phyloP scores from a whole-genome alignment of 2,797 vertebrate genomes.

The Anableps anableps region DNA sequence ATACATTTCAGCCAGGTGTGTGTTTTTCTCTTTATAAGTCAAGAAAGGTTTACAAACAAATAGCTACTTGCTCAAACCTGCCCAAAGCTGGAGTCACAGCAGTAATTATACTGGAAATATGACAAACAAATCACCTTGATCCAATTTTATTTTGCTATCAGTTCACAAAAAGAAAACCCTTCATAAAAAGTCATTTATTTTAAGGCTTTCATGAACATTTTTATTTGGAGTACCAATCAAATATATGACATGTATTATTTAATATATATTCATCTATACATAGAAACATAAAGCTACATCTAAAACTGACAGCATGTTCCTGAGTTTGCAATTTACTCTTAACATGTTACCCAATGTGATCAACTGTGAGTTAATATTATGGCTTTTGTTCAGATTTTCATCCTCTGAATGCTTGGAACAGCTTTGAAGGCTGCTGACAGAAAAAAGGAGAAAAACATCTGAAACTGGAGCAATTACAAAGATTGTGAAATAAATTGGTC shows the following conservation, averaged over 20 bases:
- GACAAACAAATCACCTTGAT: background rate
- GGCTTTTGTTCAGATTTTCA: background rate
- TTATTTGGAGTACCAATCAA: background rate
- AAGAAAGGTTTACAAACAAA: background rate
- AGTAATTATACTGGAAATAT: background rate
- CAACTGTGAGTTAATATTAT: background rate
- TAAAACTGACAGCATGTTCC: background rate
- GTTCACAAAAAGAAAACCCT: background rate
- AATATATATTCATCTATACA: background rate
- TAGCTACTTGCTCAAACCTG: background rate
- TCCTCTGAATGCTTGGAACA: conserved; percentile 14
- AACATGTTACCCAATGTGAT: background rate
- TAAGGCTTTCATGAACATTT: background rate
- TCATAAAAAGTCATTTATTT: background rate
- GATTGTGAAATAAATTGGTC: background rate
- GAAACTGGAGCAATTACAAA: conserved; percentile 4
- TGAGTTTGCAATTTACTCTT: background rate
- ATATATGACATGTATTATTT: background rate
- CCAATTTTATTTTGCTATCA: background rate
- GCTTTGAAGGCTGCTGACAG: background rate
- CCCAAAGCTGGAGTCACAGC: background rate
- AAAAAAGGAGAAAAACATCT: background rate
- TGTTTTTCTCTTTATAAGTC: background rate
- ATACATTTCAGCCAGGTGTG: background rate
- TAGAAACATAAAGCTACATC: background rate